Percentiles rank a stretch among this genome's conserved stretches.
Evolutionary conservation across 2,888 invertebrate species (phyloP).

Genomic region (Sarcophaga carnaria): DNA sequence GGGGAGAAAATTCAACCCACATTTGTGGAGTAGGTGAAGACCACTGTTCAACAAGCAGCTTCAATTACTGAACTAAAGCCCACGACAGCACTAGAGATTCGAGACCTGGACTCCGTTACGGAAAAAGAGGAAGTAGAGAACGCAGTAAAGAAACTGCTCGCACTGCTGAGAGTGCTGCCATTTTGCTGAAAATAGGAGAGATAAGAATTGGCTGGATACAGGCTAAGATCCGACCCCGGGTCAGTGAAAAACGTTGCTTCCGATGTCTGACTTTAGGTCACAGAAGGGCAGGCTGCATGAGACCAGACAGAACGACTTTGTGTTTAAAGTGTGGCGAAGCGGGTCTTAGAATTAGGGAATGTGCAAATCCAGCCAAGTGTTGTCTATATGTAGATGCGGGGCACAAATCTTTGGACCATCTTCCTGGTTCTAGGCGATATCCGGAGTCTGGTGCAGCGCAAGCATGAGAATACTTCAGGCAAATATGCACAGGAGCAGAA

Average conservation of each 20-base stretch:
- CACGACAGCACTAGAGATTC: neutral
- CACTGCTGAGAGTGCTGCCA: neutral
- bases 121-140: conserved; percentile 14
- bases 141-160: neutral
- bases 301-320: neutral
- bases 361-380: neutral
- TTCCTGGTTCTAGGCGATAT: neutral
- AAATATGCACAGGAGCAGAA: conserved; percentile 4
- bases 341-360: neutral
- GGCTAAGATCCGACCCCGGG: too few relatives aligned
- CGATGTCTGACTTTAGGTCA: neutral
- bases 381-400: neutral
- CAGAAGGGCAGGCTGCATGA: neutral
- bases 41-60: neutral
- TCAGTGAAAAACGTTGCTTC: neutral
- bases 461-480: neutral
- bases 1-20: neutral
- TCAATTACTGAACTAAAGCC: neutral
- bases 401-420: neutral
- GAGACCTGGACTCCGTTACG: neutral
- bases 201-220: neutral
- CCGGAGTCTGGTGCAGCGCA: neutral
- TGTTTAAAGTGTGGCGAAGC: neutral
- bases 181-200: neutral
- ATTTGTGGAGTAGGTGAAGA: neutral